A percentile compares a stretch with the other conserved stretches of the same genome.
phyloP scores from a whole-genome alignment of 2,113 vertebrate genomes.

The Pavo muticus region DNA sequence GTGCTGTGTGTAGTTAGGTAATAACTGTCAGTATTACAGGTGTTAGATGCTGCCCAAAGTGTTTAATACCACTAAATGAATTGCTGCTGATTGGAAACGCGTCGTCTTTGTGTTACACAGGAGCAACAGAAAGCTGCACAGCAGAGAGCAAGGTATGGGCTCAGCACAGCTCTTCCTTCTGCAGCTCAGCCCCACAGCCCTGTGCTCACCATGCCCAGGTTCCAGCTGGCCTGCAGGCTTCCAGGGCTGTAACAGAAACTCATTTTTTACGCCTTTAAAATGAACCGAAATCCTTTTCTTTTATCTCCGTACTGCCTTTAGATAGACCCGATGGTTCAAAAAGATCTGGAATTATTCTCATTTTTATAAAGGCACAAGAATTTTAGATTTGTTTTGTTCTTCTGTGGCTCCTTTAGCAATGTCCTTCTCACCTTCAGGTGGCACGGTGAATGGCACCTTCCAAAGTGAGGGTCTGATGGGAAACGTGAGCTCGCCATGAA shows the following conservation, averaged over 20 bases:
- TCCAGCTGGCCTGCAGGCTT: too few species aligned
- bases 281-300: neutral
- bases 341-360: neutral
- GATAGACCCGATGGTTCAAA: neutral
- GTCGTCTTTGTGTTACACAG: rapidly evolving
- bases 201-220: too few species aligned
- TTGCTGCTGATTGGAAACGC: neutral
- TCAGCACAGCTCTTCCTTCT: neutral
- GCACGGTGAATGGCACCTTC: neutral
- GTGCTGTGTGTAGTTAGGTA: neutral
- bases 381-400: neutral
- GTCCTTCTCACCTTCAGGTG: neutral
- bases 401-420: neutral
- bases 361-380: neutral
- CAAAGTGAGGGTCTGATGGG: neutral
- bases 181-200: neutral
- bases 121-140: rapidly evolving
- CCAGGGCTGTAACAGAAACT: too few species aligned
- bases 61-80: neutral
- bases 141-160: neutral
- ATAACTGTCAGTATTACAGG: neutral
- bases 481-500: neutral
- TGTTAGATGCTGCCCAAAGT: neutral
- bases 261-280: neutral
- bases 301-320: neutral